phyloP scores from a whole-genome alignment of 2,888 invertebrate genomes.

The Sthenelais limicola region DNA sequence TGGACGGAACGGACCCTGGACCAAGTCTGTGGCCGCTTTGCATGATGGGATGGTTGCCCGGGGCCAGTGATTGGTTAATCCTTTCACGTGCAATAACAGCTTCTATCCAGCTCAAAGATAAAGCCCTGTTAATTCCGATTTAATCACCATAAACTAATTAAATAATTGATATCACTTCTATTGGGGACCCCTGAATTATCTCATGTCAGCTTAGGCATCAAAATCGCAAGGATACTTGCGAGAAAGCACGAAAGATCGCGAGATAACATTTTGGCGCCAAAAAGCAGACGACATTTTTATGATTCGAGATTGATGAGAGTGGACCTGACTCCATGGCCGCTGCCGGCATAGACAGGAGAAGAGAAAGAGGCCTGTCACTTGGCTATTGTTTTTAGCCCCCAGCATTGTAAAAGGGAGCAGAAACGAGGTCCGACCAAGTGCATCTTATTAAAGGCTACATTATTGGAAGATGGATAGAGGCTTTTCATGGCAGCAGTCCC shows the following conservation, averaged over 20 bases:
- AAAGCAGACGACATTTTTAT: constrained; percentile 32
- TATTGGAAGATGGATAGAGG: constrained; percentile 16
- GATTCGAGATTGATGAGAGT: neutral
- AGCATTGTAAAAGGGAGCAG: constrained; percentile 9
- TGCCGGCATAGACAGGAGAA: constrained; percentile 1
- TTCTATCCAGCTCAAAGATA: neutral
- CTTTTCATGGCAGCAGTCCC: too few species aligned
- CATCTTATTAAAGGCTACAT: constrained; percentile 25
- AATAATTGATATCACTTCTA: too few species aligned
- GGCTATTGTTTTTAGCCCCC: constrained; percentile 12
- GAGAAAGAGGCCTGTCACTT: constrained; percentile 25
- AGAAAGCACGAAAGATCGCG: too few species aligned
- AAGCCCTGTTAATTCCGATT: neutral
- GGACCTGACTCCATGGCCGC: constrained; percentile 6
- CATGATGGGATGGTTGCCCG: constrained; percentile 37
- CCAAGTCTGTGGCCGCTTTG: neutral
- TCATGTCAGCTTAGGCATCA: too few species aligned
- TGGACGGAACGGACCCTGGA: constrained; percentile 38
- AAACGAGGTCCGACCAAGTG: neutral
- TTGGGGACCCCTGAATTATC: too few species aligned
- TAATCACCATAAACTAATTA: too few species aligned
- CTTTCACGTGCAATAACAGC: neutral
- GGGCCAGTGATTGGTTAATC: constrained; percentile 23
- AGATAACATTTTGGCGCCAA: constrained; percentile 22
- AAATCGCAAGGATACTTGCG: too few species aligned